Conservation (phyloP, 2,888 invertebrate species). For the Osmoderma eremita region DNA sequence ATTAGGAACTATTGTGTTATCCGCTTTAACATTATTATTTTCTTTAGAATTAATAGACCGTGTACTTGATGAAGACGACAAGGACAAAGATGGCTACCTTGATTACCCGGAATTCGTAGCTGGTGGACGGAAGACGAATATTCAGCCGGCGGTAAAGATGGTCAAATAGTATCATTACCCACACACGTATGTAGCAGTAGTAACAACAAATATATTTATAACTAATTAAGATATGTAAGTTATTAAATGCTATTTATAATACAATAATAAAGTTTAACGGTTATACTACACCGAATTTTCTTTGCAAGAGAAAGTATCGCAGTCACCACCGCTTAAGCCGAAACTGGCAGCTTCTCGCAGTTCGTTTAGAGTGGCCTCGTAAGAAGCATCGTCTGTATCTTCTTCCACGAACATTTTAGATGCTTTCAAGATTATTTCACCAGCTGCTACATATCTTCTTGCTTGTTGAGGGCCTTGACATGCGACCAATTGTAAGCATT, state of each 20-base stretch:
- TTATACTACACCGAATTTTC: conserved; percentile 22
- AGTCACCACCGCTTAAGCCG: conserved; percentile 57
- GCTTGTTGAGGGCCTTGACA: conserved; percentile 80
- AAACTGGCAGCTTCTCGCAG: conserved; percentile 57
- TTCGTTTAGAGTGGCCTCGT: conserved; percentile 60
- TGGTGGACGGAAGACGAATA: conserved; percentile 54
- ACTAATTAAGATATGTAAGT: neutral
- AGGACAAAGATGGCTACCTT: conserved; percentile 85
- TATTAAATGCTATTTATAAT: conserved; percentile 16
- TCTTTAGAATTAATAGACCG: conserved; percentile 84
- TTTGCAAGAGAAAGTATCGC: conserved; percentile 55
- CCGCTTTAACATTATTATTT: conserved; percentile 31
- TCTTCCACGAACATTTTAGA: conserved; percentile 69
- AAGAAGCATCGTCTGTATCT: conserved; percentile 66
- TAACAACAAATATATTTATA: conserved; percentile 20
- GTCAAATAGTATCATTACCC: conserved; percentile 37
- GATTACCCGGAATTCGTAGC: conserved; percentile 82
- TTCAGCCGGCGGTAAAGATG: conserved; percentile 46
- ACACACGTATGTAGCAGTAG: conserved; percentile 17
- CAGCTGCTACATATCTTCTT: conserved; percentile 78
- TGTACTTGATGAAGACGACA: conserved; percentile 84
- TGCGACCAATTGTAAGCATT: conserved; percentile 79
- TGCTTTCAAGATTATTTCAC: conserved; percentile 78
- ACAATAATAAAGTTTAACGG: conserved; percentile 12
- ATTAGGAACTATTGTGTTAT: neutral